These are phyloP conservation scores for Dendrocincla fuliginosa DNA, from an alignment of 2,797 vertebrate genomes.

Conservation along the genomic window DNA sequence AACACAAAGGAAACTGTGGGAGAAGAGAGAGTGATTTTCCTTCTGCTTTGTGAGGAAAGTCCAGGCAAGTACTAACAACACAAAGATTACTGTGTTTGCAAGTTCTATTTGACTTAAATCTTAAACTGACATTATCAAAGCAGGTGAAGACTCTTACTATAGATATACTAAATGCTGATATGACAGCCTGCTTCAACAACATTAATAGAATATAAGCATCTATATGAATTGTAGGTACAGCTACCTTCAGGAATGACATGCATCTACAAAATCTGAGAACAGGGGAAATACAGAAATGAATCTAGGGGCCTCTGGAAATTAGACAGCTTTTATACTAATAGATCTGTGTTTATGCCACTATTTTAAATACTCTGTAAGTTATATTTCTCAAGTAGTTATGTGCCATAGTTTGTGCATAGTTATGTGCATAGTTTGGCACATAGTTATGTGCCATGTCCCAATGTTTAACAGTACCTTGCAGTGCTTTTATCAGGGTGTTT, in stretches of 20 bases:
- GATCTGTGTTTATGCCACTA: neutral
- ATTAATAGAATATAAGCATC: neutral
- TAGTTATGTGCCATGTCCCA: neutral
- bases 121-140: neutral
- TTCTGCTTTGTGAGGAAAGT: neutral
- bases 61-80: neutral
- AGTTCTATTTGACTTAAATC: neutral
- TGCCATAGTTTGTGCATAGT: neutral
- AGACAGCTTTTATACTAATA: neutral
- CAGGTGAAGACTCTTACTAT: neutral
- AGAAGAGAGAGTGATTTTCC: neutral
- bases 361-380: neutral
- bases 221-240: neutral
- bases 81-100: neutral
- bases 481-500: neutral
- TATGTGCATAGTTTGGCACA: neutral
- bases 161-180: neutral
- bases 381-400: neutral
- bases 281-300: neutral
- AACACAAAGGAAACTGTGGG: neutral
- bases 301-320: neutral
- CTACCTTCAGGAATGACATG: neutral
- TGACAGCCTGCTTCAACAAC: neutral
- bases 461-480: neutral
- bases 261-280: neutral